These are phyloP conservation scores for Zaprionus vittiger DNA, from an alignment of 1,140 invertebrate species.

Conservation along the genomic window DNA sequence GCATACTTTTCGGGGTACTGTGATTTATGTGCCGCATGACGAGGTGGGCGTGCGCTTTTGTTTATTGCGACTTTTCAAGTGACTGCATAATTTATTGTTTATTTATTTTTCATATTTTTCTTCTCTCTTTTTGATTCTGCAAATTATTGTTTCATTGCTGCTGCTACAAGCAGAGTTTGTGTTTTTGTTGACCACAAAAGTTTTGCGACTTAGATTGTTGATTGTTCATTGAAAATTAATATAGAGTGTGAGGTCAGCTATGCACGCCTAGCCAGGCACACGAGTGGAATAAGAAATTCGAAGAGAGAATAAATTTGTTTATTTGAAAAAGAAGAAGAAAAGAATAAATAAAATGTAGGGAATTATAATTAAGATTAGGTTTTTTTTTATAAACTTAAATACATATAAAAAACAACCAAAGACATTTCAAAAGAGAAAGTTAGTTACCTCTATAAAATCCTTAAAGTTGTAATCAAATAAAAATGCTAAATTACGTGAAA, in stretches of 20 bases:
- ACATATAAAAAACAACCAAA: too few relatives aligned
- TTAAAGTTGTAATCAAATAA: background rate
- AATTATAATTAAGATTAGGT: too few relatives aligned
- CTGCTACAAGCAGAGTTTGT: background rate
- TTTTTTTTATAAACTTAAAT: too few relatives aligned
- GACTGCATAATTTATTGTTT: conserved; percentile 44
- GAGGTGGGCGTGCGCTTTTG: conserved; percentile 12
- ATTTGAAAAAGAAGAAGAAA: background rate
- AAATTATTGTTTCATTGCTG: conserved; percentile 6
- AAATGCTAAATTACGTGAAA: background rate
- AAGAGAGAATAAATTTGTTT: too few relatives aligned
- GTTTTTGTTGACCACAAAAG: conserved; percentile 19
- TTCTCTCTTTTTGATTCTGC: conserved; percentile 4
- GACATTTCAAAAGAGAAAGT: too few relatives aligned
- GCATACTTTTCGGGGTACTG: conserved; percentile 3
- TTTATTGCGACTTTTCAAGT: conserved; percentile 32
- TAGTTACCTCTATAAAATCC: too few relatives aligned
- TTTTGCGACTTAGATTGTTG: conserved; percentile 18
- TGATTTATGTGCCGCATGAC: conserved; percentile 22
- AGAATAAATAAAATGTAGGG: background rate
- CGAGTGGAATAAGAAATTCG: too few relatives aligned
- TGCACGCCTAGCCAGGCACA: too few relatives aligned
- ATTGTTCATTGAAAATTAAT: conserved; percentile 28
- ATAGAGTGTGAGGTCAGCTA: background rate
- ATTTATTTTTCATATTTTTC: conserved; percentile 35